These are phyloP conservation scores for Thryonomys swinderianus DNA, from an alignment of 2,113 vertebrate species.

Conservation along the genomic window DNA sequence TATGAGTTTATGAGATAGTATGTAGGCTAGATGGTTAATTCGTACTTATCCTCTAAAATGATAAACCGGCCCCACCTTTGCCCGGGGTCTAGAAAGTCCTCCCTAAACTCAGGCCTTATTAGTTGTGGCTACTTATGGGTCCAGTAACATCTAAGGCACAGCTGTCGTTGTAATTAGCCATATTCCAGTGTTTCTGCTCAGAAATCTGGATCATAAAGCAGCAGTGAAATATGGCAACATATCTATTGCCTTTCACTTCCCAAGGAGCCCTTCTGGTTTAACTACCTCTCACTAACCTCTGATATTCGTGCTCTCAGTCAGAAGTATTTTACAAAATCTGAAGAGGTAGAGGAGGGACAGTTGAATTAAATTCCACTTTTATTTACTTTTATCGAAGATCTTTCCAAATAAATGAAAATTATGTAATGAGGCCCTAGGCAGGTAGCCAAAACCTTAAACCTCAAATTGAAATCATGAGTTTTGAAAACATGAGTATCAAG, in stretches of 20 bases:
- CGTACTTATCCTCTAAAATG: background rate
- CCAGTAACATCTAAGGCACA: background rate
- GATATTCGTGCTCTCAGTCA: no score
- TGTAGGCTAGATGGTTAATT: background rate
- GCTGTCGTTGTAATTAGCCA: background rate
- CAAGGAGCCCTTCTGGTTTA: no score
- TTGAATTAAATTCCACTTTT: no score
- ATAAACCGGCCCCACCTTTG: accelerated
- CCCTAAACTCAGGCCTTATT: background rate
- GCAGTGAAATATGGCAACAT: no score
- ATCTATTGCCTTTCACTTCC: no score
- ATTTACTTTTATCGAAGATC: background rate
- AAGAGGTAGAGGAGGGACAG: background rate
- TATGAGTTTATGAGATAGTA: background rate
- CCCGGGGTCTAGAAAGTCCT: background rate
- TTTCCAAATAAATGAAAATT: background rate
- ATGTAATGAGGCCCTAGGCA: background rate
- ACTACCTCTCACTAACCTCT: no score
- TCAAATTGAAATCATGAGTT: background rate
- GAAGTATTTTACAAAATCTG: background rate
- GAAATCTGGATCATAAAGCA: no score
- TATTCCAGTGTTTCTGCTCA: background rate
- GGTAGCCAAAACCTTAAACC: background rate
- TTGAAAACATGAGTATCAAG: background rate
- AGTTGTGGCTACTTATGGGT: background rate